Evolutionary conservation across 1,140 invertebrate species (phyloP).

Genomic region (Notospermus geniculatus): DNA sequence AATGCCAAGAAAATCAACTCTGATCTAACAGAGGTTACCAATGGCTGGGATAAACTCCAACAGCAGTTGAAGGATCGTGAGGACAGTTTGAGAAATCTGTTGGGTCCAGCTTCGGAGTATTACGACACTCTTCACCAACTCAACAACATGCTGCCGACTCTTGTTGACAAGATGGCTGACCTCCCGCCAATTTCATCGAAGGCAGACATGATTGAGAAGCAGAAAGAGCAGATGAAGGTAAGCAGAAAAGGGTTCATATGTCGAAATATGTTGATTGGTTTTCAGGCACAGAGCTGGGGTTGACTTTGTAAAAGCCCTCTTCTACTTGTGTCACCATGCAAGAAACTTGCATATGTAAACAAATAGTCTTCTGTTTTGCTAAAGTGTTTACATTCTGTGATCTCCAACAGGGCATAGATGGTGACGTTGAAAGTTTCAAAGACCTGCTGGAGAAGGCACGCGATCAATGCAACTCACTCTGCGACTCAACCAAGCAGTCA

Average conservation of each 20-base stretch:
- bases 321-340: too few relatives aligned
- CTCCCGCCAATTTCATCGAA: constrained; percentile 62
- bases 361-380: too few relatives aligned
- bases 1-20: constrained; percentile 71
- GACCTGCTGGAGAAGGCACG: constrained; percentile 79
- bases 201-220: constrained; percentile 69
- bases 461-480: constrained; percentile 79
- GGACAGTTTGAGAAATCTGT: constrained; percentile 37
- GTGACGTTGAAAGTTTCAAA: constrained; percentile 78
- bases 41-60: constrained; percentile 58
- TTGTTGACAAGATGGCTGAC: constrained; percentile 76
- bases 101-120: constrained; percentile 73
- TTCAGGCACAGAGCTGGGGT: too few relatives aligned
- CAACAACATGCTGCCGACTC: constrained; percentile 63
- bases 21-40: constrained; percentile 58
- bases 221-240: constrained; percentile 70
- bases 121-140: constrained; percentile 83
- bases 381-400: constrained; percentile 26
- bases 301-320: too few relatives aligned
- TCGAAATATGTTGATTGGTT: too few relatives aligned
- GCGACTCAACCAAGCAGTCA: constrained; percentile 85
- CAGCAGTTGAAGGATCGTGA: constrained; percentile 41
- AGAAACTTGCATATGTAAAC: too few relatives aligned
- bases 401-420: constrained; percentile 79
- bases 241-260: too few relatives aligned